Conservation (phyloP, 2,797 vertebrate species). For the Myiotriccus ornatus region DNA sequence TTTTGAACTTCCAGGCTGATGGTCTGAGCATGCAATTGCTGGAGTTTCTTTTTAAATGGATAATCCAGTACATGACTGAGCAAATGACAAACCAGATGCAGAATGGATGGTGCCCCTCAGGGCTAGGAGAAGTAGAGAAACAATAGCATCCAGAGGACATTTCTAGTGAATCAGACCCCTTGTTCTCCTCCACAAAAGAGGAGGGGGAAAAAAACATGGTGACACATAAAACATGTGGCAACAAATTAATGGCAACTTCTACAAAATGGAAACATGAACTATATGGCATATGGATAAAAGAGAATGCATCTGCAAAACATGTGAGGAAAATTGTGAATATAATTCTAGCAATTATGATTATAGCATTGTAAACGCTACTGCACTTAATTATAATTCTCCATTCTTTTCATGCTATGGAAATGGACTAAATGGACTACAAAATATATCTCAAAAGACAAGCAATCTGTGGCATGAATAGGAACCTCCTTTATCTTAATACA, state of each 20-base stretch:
- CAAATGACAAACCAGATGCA: conserved; percentile 27
- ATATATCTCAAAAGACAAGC: conserved; percentile 71
- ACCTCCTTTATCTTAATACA: conserved; percentile 67
- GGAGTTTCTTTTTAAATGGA: background rate
- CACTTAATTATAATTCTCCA: conserved; percentile 67
- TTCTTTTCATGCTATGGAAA: conserved; percentile 70
- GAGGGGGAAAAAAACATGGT: background rate
- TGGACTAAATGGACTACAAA: conserved; percentile 71
- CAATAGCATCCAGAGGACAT: background rate
- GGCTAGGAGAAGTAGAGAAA: background rate
- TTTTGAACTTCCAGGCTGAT: conserved; percentile 15
- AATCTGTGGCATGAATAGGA: conserved; percentile 70
- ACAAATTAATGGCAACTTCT: conserved; percentile 40
- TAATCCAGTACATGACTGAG: background rate
- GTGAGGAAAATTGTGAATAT: conserved; percentile 60
- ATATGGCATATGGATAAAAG: conserved; percentile 53
- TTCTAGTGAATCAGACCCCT: background rate
- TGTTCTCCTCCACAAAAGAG: conserved; percentile 25
- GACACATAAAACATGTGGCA: conserved; percentile 41
- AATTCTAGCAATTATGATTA: conserved; percentile 67
- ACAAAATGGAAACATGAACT: conserved; percentile 37
- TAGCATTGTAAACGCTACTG: background rate
- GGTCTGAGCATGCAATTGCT: background rate
- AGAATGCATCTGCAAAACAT: conserved; percentile 67
- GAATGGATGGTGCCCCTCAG: background rate